Base-by-base conservation (phyloP, 2,888 invertebrate species). In the Acleris laterana region DNA sequence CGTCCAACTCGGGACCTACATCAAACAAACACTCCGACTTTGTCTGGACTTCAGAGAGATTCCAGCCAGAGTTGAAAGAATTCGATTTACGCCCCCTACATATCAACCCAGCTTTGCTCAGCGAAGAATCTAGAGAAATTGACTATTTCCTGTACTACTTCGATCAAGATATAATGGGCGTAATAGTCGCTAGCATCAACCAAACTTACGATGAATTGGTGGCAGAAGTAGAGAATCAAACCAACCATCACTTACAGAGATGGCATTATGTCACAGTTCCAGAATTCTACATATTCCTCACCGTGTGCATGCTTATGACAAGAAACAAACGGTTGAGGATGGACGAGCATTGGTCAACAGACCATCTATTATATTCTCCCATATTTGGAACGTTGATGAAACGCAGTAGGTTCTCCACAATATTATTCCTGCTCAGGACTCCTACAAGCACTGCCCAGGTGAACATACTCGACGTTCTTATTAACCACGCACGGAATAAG, bases 191-290 rank as follows among this genome's bases (percentile, higher is more conserved):
- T 7, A 62, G 51, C 46, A 66, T 66, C 22, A 66, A 66, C 7
- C 51, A 66, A 62, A 62, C 62, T 25, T 66, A 66, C 62, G 51
- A 46, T 5, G 61, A 66, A 16, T 62, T 57, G 7, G 49, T 66
- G 9, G 44, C 61, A 13, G 62, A 62, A 7, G 51, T 56, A 38
- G 61, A 32, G 28, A 32, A 59, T 6, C 58, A 56, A 72, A 94
- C 94, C 2, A 77, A 74, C 70, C 94, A 85, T 52, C 95, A 91
- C 38, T 85, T 68, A 1, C 58, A 63, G 17, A 62, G 58, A 53
- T 68, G 68, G 68, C 58, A 63, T 11, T 58, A 68, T 16, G 49
- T 68, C 3, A 68, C 63, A 3, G 58, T 63, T 1, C 53, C 68
- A 9, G 68, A 68, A 25, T 63, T 68, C 44, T 68, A 68, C n/a